Evolutionary conservation across 2,113 vertebrate species (phyloP), one percentile per base, ranked within the genome.

Genomic region (Scalopus aquaticus): DNA sequence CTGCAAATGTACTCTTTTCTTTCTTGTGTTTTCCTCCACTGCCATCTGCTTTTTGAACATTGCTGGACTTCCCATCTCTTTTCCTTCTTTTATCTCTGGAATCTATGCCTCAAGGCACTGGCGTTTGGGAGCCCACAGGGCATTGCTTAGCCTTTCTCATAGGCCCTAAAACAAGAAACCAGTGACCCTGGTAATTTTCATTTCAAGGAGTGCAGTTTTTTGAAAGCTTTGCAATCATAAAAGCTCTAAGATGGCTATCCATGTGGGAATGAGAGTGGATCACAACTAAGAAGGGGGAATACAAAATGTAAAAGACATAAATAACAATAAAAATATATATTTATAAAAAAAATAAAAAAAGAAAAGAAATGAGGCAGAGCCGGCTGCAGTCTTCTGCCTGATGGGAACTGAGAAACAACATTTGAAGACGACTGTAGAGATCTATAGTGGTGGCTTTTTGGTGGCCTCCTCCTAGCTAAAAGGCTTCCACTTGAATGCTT

Each of bases 401-500:
- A 88, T 39, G 90, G 73, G 24, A 88, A 85, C 28, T 2, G 46
- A 22, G 54, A 96, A 88, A 89, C 80, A 1, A n/a, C 67, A 86
- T 85, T 97, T 97, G 96, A 95, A 97, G 97, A 92, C 94, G 95
- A 97, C 92, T 56, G 65, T 12, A 17, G 73, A 98, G 97, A 97
- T 96, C 97, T 96, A 87, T 79, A 97, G 96, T 72, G 19, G 44
- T 1, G 96, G 92, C 96, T 98, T 96, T 98, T 97, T 69, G 58
- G 96, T 6, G 97, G 95, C 96, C 94, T 95, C 92, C 97, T 97
- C 98, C 96, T 88, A 98, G 98, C 97, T 98, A 98, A 98, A 98
- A 98, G 97, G 96, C 96, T 98, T 98, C 98, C 97, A 97, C 97
- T 98, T 44, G 49, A 98, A 96, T 97, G 97, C 98, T 95, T 97